A percentile compares a stretch with the other conserved stretches of the same genome.
Conservation (phyloP, 2,888 invertebrate species). For the Sesamia inferens region DNA sequence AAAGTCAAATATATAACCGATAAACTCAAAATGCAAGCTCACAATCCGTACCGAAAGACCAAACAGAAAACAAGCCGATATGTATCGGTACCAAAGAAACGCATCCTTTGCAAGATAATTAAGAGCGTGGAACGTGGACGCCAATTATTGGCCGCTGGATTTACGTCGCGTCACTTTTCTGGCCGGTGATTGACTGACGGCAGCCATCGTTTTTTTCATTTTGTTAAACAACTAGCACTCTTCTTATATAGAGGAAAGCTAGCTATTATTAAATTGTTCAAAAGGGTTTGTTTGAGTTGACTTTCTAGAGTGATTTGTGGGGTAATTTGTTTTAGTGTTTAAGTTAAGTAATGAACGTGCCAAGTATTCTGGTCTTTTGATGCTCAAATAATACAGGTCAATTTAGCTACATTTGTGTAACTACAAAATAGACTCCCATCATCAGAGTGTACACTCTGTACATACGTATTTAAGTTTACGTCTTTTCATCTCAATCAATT, state of each 20-base stretch:
- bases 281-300: conserved; percentile 10
- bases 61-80: conserved; percentile 32
- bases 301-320: conserved; percentile 33
- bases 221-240: conserved; percentile 62
- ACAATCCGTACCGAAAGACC: conserved; percentile 37
- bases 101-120: conserved; percentile 41
- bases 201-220: conserved; percentile 63
- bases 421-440: conserved; percentile 14
- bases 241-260: conserved; percentile 47
- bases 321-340: conserved; percentile 25
- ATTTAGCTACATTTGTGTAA: conserved; percentile 12
- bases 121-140: conserved; percentile 72
- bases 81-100: conserved; percentile 56
- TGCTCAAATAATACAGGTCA: conserved; percentile 13
- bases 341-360: conserved; percentile 29
- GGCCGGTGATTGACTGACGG: conserved; percentile 76
- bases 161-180: conserved; percentile 77
- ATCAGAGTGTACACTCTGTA: conserved; percentile 16
- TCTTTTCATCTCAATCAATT: conserved; percentile 47
- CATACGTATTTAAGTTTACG: neutral
- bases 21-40: conserved; percentile 25
- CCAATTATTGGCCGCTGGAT: conserved; percentile 82
- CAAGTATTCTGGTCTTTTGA: conserved; percentile 34
- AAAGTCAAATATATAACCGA: conserved; percentile 17
- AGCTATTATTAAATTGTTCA: conserved; percentile 45